These are phyloP conservation scores for Drosophila leonis DNA, from an alignment of 2,888 invertebrate genomes.

Conservation along the genomic window DNA sequence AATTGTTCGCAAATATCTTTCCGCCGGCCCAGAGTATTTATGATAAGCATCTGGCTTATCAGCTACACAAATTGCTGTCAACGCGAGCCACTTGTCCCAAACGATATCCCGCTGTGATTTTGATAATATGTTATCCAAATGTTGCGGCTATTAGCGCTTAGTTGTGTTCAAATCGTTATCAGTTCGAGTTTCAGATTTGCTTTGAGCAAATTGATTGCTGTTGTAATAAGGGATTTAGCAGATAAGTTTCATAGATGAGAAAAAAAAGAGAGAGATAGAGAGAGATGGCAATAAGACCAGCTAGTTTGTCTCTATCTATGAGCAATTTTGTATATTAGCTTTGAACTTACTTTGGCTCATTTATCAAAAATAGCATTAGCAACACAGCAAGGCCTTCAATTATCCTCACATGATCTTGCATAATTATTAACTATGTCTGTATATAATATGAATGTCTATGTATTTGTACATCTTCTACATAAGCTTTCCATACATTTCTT, in stretches of 20 bases:
- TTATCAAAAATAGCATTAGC: constrained; percentile 6
- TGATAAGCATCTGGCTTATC: constrained; percentile 35
- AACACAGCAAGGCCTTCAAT: background rate
- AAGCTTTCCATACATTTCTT: constrained; percentile 12
- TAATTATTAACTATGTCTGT: constrained; percentile 19
- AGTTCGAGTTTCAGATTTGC: constrained; percentile 31
- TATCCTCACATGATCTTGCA: constrained; percentile 18
- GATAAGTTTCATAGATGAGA: constrained; percentile 5
- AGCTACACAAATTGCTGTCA: constrained; percentile 22
- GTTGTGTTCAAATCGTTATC: constrained; percentile 31
- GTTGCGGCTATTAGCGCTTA: constrained; percentile 24
- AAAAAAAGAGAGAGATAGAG: background rate
- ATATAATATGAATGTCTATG: background rate
- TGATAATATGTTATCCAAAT: constrained; percentile 24
- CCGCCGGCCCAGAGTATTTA: constrained; percentile 3
- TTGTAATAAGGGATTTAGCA: constrained; percentile 14
- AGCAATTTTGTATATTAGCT: background rate
- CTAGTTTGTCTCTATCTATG: background rate
- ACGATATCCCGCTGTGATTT: constrained; percentile 32
- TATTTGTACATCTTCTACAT: constrained; percentile 3
- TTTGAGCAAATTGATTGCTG: constrained; percentile 21
- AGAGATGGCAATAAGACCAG: background rate
- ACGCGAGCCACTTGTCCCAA: constrained; percentile 8
- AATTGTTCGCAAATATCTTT: constrained; percentile 17
- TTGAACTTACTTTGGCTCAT: constrained; percentile 5